Base-by-base conservation (phyloP, 1,140 invertebrate species). In the Probaryconus sp. region DNA sequence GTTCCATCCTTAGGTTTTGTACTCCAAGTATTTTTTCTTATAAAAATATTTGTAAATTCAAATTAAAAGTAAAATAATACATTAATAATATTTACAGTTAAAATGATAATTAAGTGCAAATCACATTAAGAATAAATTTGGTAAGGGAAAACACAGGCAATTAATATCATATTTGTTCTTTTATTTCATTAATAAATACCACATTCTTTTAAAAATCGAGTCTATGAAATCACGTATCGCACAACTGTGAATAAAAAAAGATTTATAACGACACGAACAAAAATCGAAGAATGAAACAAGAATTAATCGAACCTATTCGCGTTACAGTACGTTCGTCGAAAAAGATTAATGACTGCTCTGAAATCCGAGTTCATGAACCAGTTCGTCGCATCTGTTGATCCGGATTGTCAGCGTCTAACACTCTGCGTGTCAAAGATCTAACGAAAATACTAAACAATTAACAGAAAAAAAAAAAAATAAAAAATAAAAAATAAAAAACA, bases 111-210 rank as follows among this genome's bases (percentile, higher is more conserved):
- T n/a, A n/a, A n/a, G n/a, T n/a, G n/a, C n/a, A n/a, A n/a, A n/a
- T n/a, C n/a, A n/a, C n/a, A n/a, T n/a, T n/a, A n/a, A n/a, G n/a
- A n/a, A n/a, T n/a, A n/a, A n/a, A n/a, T n/a, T n/a, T n/a, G n/a
- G n/a, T 3, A 14, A 17, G 16, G 24, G 2, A 20, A n/a, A 40
- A n/a, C n/a, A n/a, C n/a, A n/a, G n/a, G n/a, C 24, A 13, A 0
- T 11, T 30, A 38, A 60, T 14, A 37, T 70, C 40, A 58, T 63
- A 69, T 69, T 69, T 69, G 53, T 76, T 69, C 43, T 45, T 83
- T 83, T 84, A 83, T 83, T 84, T 37, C n/a, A 71, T 79, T 84
- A 82, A 83, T 82, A 83, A 83, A 84, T 83, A 84, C 76, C 82
- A 79, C 76, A 79, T 81, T 83, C 63, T 77, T 71, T 81, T 79